These are phyloP conservation scores for Anolis sagrei DNA, from an alignment of 2,113 vertebrate genomes.

Conservation along the genomic window DNA sequence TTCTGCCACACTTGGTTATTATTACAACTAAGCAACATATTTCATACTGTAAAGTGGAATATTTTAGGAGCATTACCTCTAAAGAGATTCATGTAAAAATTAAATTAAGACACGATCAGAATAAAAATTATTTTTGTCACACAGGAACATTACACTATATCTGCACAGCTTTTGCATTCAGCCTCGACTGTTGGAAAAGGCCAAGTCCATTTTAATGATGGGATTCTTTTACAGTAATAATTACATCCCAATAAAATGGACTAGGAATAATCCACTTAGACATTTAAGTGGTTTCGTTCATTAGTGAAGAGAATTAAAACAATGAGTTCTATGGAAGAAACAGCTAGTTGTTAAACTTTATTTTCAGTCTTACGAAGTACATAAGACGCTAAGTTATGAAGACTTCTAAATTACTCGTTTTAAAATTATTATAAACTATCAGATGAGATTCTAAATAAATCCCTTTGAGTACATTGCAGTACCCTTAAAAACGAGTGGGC, in stretches of 20 bases:
- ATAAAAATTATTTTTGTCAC: conserved; percentile 21
- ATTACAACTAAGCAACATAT: neutral
- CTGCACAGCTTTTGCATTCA: conserved; percentile 16
- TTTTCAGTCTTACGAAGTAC: too few relatives aligned
- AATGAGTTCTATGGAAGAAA: neutral
- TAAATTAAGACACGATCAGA: neutral
- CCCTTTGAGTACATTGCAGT: neutral
- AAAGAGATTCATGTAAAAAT: conserved; percentile 1
- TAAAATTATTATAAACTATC: neutral
- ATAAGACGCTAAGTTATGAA: neutral
- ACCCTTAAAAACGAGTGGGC: neutral
- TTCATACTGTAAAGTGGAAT: neutral
- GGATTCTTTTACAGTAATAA: conserved; percentile 56
- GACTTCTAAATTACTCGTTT: neutral
- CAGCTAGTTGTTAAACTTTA: neutral
- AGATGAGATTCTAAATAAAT: neutral
- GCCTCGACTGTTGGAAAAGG: conserved; percentile 42
- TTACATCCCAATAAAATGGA: conserved; percentile 23
- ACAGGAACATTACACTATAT: conserved; percentile 2
- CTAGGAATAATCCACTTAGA: conserved; percentile 50
- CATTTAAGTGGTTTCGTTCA: conserved; percentile 25
- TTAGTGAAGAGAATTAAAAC: neutral
- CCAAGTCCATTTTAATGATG: conserved; percentile 62
- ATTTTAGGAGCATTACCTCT: conserved; percentile 19
- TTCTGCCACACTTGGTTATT: accelerated